Evolutionary conservation across 2,888 invertebrate species (phyloP).

Genomic region (Heliconius hortense): DNA sequence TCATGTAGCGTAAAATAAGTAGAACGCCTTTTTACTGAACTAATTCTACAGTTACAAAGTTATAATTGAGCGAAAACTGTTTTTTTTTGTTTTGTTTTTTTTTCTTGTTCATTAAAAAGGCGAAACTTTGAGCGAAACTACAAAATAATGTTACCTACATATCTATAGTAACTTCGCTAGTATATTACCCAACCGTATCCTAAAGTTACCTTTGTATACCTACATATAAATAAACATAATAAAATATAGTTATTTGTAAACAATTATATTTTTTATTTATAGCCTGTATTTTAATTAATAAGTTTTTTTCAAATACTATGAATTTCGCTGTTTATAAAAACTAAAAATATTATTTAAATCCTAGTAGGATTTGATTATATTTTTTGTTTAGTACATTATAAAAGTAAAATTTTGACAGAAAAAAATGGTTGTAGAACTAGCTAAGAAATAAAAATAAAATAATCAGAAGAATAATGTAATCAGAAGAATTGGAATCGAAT

Average conservation of each 20-base stretch:
- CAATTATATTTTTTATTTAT: constrained; percentile 21
- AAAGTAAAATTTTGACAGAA: too few relatives aligned
- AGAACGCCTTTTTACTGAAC: constrained; percentile 6
- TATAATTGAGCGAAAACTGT: neutral
- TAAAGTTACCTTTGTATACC: constrained; percentile 62
- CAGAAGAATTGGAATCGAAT: too few relatives aligned
- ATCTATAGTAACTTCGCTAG: constrained; percentile 67
- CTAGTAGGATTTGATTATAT: too few relatives aligned
- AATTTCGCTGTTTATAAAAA: neutral
- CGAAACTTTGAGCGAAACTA: constrained; percentile 23
- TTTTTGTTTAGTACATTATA: too few relatives aligned
- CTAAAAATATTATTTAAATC: too few relatives aligned
- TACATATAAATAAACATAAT: constrained; percentile 65
- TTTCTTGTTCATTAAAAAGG: constrained; percentile 12
- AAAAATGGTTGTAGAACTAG: too few relatives aligned
- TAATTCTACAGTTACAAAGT: neutral
- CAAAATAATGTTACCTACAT: constrained; percentile 46
- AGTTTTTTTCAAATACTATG: neutral
- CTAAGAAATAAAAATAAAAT: too few relatives aligned
- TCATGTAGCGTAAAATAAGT: neutral
- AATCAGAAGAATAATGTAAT: too few relatives aligned
- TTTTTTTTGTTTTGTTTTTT: neutral
- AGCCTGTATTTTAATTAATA: neutral
- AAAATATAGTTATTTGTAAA: constrained; percentile 67
- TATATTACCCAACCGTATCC: constrained; percentile 53